A percentile compares a stretch with the other conserved stretches of the same genome.
These are phyloP conservation scores for Hypotaenidia okinawae DNA, from an alignment of 2,797 vertebrate genomes.

Conservation along the genomic window DNA sequence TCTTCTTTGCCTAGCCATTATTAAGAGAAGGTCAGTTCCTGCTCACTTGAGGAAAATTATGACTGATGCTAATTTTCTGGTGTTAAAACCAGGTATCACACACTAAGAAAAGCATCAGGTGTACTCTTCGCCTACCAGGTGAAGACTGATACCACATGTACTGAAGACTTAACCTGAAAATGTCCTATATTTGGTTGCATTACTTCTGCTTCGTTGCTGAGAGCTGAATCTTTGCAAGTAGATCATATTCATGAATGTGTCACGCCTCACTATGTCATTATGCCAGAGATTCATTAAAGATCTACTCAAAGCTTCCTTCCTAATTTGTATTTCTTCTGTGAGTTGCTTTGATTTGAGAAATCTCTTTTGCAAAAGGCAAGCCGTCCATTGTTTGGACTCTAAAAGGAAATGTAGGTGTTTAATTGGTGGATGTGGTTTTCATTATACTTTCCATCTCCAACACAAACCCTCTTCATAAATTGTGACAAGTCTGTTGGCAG, in stretches of 20 bases:
- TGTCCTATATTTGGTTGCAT: neutral
- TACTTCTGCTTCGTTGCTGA: neutral
- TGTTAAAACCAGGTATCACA: neutral
- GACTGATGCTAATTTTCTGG: neutral
- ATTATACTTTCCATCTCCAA: slow-evolving; percentile 22
- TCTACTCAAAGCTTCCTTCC: slow-evolving; percentile 30
- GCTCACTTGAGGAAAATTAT: slow-evolving; percentile 1
- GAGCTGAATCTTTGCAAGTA: slow-evolving; percentile 20
- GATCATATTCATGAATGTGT: slow-evolving; percentile 30
- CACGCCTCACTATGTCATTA: neutral
- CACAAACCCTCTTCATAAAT: slow-evolving; percentile 40
- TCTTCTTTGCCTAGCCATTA: neutral
- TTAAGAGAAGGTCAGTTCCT: neutral
- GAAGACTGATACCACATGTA: neutral
- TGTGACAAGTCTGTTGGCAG: slow-evolving; percentile 53
- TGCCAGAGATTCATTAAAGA: slow-evolving; percentile 47
- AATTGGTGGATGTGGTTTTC: slow-evolving; percentile 58
- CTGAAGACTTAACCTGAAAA: neutral
- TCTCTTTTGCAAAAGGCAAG: slow-evolving; percentile 33
- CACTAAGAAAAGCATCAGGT: neutral
- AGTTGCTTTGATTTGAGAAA: slow-evolving; percentile 47
- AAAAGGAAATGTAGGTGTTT: slow-evolving; percentile 62
- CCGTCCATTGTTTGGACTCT: slow-evolving; percentile 29
- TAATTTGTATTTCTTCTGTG: slow-evolving; percentile 31
- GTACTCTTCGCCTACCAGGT: neutral